These are phyloP conservation scores for Amphiduros pacificus DNA, from an alignment of 2,888 invertebrate species.

Conservation along the genomic window DNA sequence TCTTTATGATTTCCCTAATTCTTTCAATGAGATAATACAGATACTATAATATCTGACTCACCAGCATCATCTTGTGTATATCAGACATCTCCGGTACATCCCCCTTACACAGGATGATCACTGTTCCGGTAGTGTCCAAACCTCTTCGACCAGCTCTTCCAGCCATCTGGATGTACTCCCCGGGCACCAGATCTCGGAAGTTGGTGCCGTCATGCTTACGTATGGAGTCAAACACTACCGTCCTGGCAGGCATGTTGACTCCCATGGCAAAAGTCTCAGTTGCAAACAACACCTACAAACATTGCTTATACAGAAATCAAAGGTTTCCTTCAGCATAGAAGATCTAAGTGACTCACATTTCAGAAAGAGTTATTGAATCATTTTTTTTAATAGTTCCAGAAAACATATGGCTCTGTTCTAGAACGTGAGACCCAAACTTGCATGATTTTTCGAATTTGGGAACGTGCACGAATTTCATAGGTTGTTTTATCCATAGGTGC, in stretches of 20 bases:
- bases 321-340: background rate
- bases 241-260: slow-evolving; percentile 98
- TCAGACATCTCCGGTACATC: slow-evolving; percentile 74
- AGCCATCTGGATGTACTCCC: slow-evolving; percentile 85
- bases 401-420: no score
- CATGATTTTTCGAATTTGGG: no score
- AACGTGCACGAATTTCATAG: no score
- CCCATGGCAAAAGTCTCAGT: slow-evolving; percentile 99
- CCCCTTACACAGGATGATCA: slow-evolving; percentile 80
- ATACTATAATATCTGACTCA: slow-evolving; percentile 58
- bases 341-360: background rate
- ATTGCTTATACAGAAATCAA: background rate
- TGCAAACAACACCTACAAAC: slow-evolving; percentile 85
- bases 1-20: no score
- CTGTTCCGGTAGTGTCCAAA: slow-evolving; percentile 90
- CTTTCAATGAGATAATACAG: no score
- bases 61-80: slow-evolving; percentile 83
- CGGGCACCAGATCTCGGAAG: slow-evolving; percentile 62
- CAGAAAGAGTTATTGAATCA: background rate
- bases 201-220: slow-evolving; percentile 87
- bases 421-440: no score
- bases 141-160: slow-evolving; percentile 88
- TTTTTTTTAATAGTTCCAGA: no score
- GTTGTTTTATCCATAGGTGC: no score
- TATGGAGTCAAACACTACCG: slow-evolving; percentile 92